Percentiles rank a stretch among this genome's conserved stretches.
phyloP scores from a whole-genome alignment of 2,888 invertebrate species.

The Chrysolina americana region DNA sequence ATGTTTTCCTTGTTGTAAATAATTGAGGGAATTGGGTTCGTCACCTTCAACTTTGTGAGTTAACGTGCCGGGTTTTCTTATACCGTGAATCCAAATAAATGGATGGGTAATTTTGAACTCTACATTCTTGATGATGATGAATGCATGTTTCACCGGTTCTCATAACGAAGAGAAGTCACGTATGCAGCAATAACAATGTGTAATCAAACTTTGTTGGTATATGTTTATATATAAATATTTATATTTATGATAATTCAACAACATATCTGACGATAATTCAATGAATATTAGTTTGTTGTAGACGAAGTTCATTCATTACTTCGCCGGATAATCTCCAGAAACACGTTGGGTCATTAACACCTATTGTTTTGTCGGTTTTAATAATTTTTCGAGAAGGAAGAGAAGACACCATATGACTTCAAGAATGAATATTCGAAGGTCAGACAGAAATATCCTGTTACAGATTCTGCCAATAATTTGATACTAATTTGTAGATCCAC shows the following conservation, averaged over 20 bases:
- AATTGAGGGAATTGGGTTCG: neutral
- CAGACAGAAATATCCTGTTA: too few species aligned
- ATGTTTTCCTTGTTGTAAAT: neutral
- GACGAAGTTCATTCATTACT: neutral
- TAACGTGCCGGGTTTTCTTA: neutral
- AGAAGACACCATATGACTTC: too few species aligned
- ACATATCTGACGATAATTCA: constrained; percentile 20
- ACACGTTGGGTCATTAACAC: neutral
- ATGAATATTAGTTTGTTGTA: constrained; percentile 2
- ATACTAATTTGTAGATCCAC: too few species aligned
- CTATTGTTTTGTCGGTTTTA: neutral
- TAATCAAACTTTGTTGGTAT: constrained; percentile 15
- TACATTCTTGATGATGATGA: neutral
- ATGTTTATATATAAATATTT: constrained; percentile 15
- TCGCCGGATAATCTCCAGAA: neutral
- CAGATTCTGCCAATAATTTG: too few species aligned
- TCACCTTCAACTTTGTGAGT: neutral
- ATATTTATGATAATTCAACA: constrained; percentile 22
- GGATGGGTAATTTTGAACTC: neutral
- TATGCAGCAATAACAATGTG: constrained; percentile 17
- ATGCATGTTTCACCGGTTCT: constrained; percentile 2
- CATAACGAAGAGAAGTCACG: constrained; percentile 12
- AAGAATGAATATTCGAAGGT: too few species aligned
- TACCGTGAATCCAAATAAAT: neutral
- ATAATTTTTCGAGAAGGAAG: too few species aligned